Evolutionary conservation across 1,140 invertebrate genomes (phyloP), one percentile per base, ranked within the genome.

Genomic region (Mya arenaria): DNA sequence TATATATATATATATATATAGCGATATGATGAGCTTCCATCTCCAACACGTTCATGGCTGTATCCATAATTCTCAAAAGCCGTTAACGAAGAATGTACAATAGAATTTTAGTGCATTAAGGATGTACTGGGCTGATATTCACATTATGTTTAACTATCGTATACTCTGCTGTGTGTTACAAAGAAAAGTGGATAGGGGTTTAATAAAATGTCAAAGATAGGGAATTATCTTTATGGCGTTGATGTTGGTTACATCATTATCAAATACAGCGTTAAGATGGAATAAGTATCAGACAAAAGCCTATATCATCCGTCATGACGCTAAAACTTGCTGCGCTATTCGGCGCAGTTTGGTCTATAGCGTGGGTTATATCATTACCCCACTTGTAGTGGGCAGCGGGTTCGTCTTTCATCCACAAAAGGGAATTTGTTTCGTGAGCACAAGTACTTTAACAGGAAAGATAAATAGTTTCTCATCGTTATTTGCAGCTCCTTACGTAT

Each of bases 271-370:
- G 4, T 82, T 91, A 34, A 90, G 89, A 66, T 91, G 89, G 90
- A 89, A 91, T 72, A 91, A 91, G 71, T 90, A 91, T 81, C 88
- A 89, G 56, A 90, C 90, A 10, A 91, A 90, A 56, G 88, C 89
- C 79, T 91, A 17, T 89, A 90, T 77, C 90, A 91, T 78, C 87
- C 89, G 89, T 89, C 36, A 88, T 87, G 0, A 44, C 84, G 34
- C 37, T 82, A 25, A 89, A 87, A 81, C 90, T 91, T 88, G 73
- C 84, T 15, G 82, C 63, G n/a, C 85, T 88, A 73, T 89, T 91
- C 74, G 37, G 74, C 15, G 62, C 84, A 1, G 87, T 90, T 36
- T 91, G 90, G 90, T 39, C 84, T 5, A 19, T 81, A 25, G 85
- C 85, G 5, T 73, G 84, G 28, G 37, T 78, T 5, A 19, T 82